phyloP scores from a whole-genome alignment of 2,797 vertebrate genomes.

The Benthosema pterotum region DNA sequence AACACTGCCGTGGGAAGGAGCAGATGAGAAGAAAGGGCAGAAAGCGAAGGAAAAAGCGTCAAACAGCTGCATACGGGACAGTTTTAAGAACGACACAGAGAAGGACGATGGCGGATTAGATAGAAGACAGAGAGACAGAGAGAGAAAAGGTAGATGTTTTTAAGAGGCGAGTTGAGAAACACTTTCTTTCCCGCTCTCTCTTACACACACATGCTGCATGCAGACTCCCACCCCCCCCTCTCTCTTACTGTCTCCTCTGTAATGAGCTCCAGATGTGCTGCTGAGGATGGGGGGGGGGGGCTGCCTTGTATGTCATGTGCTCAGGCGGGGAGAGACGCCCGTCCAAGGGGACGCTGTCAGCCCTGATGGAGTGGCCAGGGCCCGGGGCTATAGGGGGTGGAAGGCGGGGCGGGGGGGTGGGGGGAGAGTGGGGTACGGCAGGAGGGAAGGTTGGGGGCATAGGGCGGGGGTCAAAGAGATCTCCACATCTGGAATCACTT shows the following conservation, averaged over 20 bases:
- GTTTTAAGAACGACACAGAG: conserved; percentile 5
- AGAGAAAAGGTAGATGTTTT: conserved; percentile 53
- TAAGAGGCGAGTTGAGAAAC: conserved; percentile 51
- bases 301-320: conserved; percentile 76
- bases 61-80: background rate
- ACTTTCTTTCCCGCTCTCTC: conserved; percentile 42
- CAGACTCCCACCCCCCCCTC: conserved; percentile 75
- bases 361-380: conserved; percentile 76
- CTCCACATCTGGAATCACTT: conserved; percentile 86
- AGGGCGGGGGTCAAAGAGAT: conserved; percentile 64
- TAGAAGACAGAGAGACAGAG: conserved; percentile 4
- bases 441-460: conserved; percentile 3
- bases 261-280: conserved; percentile 85
- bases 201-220: conserved; percentile 39
- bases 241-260: conserved; percentile 81
- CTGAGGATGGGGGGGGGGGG: conserved; percentile 64
- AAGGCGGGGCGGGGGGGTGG: conserved; percentile 10
- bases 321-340: conserved; percentile 73
- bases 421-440: background rate
- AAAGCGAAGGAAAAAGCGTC: background rate
- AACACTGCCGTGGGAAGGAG: conserved; percentile 29
- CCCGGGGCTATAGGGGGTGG: conserved; percentile 49
- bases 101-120: conserved; percentile 26
- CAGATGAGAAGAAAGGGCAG: background rate
- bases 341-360: conserved; percentile 81